Conservation (phyloP, 2,888 invertebrate species). For the Megalurothrips usitatus region DNA sequence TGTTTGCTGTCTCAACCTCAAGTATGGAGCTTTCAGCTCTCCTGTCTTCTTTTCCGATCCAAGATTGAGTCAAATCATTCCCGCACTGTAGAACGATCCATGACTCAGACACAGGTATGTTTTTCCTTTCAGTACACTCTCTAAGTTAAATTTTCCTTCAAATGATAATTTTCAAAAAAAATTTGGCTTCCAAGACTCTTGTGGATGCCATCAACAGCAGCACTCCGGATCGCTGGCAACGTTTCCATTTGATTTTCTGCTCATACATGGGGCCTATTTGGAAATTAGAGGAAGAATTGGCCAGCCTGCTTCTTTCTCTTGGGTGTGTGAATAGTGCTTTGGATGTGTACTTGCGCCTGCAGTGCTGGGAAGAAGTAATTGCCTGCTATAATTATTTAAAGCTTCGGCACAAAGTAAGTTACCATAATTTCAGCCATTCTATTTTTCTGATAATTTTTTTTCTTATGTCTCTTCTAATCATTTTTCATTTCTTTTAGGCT, state of each 20-base stretch:
- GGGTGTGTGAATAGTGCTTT: constrained; percentile 82
- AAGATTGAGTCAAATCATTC: constrained; percentile 70
- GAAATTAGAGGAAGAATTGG: constrained; percentile 71
- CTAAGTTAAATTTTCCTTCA: not conserved
- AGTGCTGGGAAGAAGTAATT: constrained; percentile 90
- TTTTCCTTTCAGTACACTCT: not conserved
- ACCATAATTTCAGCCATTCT: not conserved
- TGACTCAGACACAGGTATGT: constrained; percentile 74
- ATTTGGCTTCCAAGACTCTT: constrained; percentile 47
- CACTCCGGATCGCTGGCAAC: constrained; percentile 47
- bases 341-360: constrained; percentile 67
- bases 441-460: not conserved
- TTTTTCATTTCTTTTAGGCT: constrained; percentile 54
- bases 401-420: constrained; percentile 68
- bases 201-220: constrained; percentile 54
- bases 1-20: constrained; percentile 58
- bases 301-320: constrained; percentile 70
- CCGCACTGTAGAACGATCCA: constrained; percentile 80
- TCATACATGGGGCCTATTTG: constrained; percentile 69
- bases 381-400: constrained; percentile 82
- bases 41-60: constrained; percentile 70
- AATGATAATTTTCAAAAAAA: constrained; percentile 29
- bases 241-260: constrained; percentile 62
- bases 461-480: not conserved
- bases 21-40: constrained; percentile 72